Conservation (phyloP, 1,140 invertebrate genomes). For the Tetranychus urticae region DNA sequence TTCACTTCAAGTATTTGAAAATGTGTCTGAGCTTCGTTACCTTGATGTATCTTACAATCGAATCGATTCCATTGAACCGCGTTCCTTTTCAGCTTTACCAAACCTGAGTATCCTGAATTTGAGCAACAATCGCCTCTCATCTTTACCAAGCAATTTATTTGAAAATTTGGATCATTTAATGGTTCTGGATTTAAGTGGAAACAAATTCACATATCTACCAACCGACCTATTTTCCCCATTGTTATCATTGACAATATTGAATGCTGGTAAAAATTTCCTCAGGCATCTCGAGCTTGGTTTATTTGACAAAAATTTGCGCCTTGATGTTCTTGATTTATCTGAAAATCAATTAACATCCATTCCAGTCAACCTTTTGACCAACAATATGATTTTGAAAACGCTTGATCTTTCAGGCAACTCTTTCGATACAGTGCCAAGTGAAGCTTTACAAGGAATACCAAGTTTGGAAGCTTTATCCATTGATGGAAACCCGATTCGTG, state of each 20-base stretch:
- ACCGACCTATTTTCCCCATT: too few species aligned
- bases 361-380: background rate
- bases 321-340: background rate
- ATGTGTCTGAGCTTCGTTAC: too few species aligned
- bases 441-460: constrained; percentile 6
- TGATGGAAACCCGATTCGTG: constrained; percentile 8
- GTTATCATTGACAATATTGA: too few species aligned
- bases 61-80: background rate
- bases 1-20: too few species aligned
- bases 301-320: background rate
- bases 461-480: constrained; percentile 6
- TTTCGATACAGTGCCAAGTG: constrained; percentile 8
- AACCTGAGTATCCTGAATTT: background rate
- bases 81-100: background rate
- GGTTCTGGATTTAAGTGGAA: background rate
- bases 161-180: background rate
- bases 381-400: constrained; percentile 2
- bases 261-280: too few species aligned
- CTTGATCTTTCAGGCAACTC: constrained; percentile 13
- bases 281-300: background rate
- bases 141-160: background rate
- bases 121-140: background rate
- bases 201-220: background rate
- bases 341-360: background rate
- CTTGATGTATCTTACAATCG: background rate